Evolutionary conservation across 2,888 invertebrate species (phyloP), one percentile per base, ranked within the genome.

Genomic region (Gandaritis pyraliata): DNA sequence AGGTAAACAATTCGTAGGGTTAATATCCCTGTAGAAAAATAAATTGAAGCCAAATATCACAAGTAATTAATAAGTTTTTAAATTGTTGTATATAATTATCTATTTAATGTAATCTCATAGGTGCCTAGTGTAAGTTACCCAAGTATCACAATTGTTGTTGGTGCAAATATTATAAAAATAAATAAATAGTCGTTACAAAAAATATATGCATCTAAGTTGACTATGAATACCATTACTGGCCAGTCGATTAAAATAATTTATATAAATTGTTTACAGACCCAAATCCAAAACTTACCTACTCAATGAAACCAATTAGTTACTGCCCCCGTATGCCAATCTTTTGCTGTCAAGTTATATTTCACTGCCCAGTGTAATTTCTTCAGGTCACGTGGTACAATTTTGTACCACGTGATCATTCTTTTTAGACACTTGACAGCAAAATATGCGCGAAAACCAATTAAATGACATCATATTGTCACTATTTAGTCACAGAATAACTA

Each of bases 31-130:
- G 60, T 54, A 65, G 62, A 65, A 77, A 74, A 75, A 76, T 78
- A 77, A 82, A 80, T 78, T 83, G 77, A 87, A 87, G 83, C 90
- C 90, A 90, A 90, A 90, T 88, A 89, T 87, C 86, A 85, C 83
- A 86, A 81, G 80, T 77, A 80, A 78, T 72, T 80, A 77, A 80
- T 72, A 74, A 58, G 68, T 72, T 71, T n/a, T 73, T 81, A 43
- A 13, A 11, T 43, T 11, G 11, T 43, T 43, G 79, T 82, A 83
- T 77, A 75, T 77, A 83, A 80, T 73, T 7, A 41, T 6, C 72
- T 78, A 79, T 71, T 79, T 75, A 76, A 70, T 79, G 79, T 85
- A 89, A 88, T 88, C 87, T 88, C 86, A n/a, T n/a, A n/a, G n/a
- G 82, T 75, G 75, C 33, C 33, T 78, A 77, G 80, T 83, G 74